A percentile compares a stretch with the other conserved stretches of the same genome.
Conservation (phyloP, 2,797 vertebrate species). For the Xenopus petersii region DNA sequence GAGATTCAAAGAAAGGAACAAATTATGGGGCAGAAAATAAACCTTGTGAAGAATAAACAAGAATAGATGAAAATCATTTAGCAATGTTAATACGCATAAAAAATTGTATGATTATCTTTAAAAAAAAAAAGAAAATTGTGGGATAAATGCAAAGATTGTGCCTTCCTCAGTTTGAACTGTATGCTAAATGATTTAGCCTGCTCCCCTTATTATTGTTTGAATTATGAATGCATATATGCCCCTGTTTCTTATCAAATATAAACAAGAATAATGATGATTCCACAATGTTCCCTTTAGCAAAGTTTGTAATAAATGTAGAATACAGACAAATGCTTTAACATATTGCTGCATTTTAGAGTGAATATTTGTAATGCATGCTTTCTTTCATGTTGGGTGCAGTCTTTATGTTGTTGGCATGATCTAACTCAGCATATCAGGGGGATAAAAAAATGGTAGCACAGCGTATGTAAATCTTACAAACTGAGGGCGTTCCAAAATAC, state of each 20-base stretch:
- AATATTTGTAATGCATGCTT: not conserved
- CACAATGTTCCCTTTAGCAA: slow-evolving; percentile 30
- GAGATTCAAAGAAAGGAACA: slow-evolving; percentile 68
- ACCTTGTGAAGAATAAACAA: slow-evolving; percentile 68
- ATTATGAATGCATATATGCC: slow-evolving; percentile 17
- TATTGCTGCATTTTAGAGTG: not conserved
- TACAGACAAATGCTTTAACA: slow-evolving; percentile 4
- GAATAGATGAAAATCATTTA: slow-evolving; percentile 60
- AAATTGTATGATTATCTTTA: slow-evolving; percentile 31
- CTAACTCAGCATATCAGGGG: too few species aligned
- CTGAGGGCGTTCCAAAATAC: too few species aligned
- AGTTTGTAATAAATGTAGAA: slow-evolving; percentile 19
- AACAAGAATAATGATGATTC: slow-evolving; percentile 10
- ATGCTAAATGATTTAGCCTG: slow-evolving; percentile 30
- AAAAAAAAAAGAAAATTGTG: slow-evolving; percentile 27
- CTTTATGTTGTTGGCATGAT: too few species aligned
- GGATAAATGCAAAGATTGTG: slow-evolving; percentile 23
- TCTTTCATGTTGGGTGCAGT: too few species aligned
- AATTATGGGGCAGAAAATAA: slow-evolving; percentile 73
- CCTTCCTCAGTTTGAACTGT: slow-evolving; percentile 19
- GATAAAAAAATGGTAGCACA: too few species aligned
- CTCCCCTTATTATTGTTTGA: slow-evolving; percentile 26
- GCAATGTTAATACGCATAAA: slow-evolving; percentile 52
- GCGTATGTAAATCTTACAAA: too few species aligned
- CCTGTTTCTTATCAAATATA: slow-evolving; percentile 16